Conservation (phyloP, 2,888 invertebrate species). For the Syrphus vitripennis region DNA sequence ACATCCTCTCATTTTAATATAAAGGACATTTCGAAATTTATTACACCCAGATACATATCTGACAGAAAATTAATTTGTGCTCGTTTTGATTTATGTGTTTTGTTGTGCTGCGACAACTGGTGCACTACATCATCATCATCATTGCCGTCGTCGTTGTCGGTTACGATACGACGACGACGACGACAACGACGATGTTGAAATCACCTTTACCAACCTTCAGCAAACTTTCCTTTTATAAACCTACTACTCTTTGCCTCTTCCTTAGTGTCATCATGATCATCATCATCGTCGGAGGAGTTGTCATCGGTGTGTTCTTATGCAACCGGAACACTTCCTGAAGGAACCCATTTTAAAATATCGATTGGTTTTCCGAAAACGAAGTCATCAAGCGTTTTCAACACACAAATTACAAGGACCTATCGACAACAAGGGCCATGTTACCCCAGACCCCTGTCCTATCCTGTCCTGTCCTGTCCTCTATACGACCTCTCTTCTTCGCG, state of each 20-base stretch:
- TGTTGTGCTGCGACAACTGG: constrained; percentile 69
- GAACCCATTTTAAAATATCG: constrained; percentile 55
- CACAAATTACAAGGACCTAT: constrained; percentile 25
- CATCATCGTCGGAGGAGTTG: constrained; percentile 28
- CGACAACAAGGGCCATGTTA: not conserved
- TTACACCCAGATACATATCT: constrained; percentile 70
- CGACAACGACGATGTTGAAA: not conserved
- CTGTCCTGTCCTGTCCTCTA: not conserved
- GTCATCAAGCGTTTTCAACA: constrained; percentile 4
- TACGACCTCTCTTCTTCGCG: not conserved
- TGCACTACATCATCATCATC: constrained; percentile 69
- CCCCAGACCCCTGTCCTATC: not conserved
- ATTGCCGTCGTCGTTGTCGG: constrained; percentile 42
- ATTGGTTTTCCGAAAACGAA: constrained; percentile 46
- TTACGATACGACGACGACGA: not conserved
- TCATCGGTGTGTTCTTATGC: constrained; percentile 47
- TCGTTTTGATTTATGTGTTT: constrained; percentile 70
- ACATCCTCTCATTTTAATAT: constrained; percentile 66
- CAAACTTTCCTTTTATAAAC: not conserved
- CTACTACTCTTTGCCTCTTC: not conserved
- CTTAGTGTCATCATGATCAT: constrained; percentile 17
- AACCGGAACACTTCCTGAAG: constrained; percentile 45
- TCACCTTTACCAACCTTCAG: constrained; percentile 1
- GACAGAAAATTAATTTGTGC: constrained; percentile 71
- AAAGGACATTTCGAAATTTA: constrained; percentile 71